Conservation (phyloP, 2,888 invertebrate species). For the Rhamphomyia laevipes region DNA sequence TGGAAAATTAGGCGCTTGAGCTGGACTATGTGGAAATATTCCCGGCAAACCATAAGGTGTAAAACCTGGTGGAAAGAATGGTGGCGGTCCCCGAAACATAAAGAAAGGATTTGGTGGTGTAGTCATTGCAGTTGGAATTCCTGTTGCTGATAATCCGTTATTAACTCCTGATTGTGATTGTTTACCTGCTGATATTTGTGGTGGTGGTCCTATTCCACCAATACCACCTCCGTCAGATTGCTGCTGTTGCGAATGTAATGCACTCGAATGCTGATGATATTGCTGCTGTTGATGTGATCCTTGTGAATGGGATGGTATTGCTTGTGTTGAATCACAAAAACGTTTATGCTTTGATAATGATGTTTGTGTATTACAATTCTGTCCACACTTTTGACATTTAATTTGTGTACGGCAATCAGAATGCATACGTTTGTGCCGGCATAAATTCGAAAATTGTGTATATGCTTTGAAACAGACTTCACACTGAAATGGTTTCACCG, state of each 20-base stretch:
- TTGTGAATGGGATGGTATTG: conserved; percentile 21
- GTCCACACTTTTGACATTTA: conserved; percentile 89
- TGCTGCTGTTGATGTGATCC: conserved; percentile 35
- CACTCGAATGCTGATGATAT: conserved; percentile 15
- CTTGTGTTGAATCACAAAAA: conserved; percentile 71
- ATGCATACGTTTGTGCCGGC: conserved; percentile 99
- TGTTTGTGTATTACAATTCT: conserved; percentile 83
- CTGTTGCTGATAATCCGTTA: conserved; percentile 11
- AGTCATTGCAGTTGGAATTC: conserved; percentile 37
- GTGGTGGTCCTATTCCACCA: conserved; percentile 12
- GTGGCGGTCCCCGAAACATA: conserved; percentile 56
- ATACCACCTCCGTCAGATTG: conserved; percentile 5
- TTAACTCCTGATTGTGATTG: conserved; percentile 12
- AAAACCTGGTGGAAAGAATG: conserved; percentile 54
- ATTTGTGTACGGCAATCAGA: conserved; percentile 86
- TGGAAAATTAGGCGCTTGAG: conserved; percentile 31
- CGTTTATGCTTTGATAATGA: conserved; percentile 91
- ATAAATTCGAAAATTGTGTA: conserved; percentile 98
- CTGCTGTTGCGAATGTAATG: conserved; percentile 13
- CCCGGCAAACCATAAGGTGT: conserved; percentile 45
- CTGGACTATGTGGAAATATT: conserved; percentile 44
- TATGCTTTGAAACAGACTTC: conserved; percentile 96
- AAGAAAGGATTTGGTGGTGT: conserved; percentile 53
- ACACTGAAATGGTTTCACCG: conserved; percentile 95
- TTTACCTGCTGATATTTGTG: conserved; percentile 10